Conservation (phyloP, 2,797 vertebrate species). For the Eurystomus glaucurus region DNA sequence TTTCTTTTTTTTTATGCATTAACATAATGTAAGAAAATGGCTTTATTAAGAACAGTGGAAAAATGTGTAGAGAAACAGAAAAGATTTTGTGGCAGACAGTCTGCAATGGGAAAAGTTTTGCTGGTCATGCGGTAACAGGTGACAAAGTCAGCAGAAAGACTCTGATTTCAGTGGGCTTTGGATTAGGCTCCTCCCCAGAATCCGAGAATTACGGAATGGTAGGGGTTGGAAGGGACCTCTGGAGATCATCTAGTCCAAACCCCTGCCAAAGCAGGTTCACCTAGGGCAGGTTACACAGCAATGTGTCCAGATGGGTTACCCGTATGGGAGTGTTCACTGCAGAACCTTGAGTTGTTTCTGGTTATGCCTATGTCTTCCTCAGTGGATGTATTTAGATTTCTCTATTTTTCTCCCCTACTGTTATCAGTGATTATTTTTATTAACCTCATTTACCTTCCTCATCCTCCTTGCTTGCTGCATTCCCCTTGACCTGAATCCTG, state of each 20-base stretch:
- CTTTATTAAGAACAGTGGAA: conserved; percentile 77
- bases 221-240: too few species aligned
- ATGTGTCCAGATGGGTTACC: neutral
- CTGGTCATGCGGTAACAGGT: conserved; percentile 29
- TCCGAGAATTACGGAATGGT: too few species aligned
- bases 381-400: neutral
- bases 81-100: conserved; percentile 52
- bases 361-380: neutral
- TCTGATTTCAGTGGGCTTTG: neutral
- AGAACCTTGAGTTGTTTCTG: conserved; percentile 2
- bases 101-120: conserved; percentile 39
- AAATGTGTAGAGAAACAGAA: conserved; percentile 55
- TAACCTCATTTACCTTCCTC: neutral
- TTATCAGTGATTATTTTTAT: neutral
- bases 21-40: conserved; percentile 74
- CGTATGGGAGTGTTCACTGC: neutral
- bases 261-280: too few species aligned
- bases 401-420: neutral
- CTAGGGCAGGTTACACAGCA: too few species aligned
- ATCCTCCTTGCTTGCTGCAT: neutral
- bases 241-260: too few species aligned
- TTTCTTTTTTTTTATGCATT: conserved; percentile 18
- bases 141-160: conserved; percentile 25
- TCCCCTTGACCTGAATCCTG: neutral
- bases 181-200: neutral